phyloP scores from a whole-genome alignment of 1,140 invertebrate species.

The Formica selysi region DNA sequence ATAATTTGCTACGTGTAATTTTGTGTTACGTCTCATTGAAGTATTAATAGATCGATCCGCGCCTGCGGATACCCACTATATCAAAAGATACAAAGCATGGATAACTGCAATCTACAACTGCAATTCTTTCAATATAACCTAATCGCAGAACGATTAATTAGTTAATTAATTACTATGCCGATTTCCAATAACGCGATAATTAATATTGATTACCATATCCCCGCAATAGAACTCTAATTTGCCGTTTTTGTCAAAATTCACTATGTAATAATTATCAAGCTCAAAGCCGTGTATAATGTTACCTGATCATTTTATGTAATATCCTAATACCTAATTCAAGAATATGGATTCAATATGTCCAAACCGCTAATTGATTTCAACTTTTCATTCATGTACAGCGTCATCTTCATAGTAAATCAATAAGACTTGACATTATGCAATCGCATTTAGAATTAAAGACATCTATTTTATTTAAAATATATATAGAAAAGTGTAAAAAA shows the following conservation, averaged over 20 bases:
- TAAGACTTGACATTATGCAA: background rate
- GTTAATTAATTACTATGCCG: constrained; percentile 49
- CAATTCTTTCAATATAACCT: constrained; percentile 31
- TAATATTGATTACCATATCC: constrained; percentile 48
- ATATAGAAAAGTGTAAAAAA: constrained; percentile 13
- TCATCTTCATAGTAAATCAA: background rate
- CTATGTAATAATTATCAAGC: constrained; percentile 39
- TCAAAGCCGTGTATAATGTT: constrained; percentile 45
- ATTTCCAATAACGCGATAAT: constrained; percentile 46
- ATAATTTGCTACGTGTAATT: constrained; percentile 47
- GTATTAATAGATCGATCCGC: constrained; percentile 39
- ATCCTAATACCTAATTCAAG: constrained; percentile 3
- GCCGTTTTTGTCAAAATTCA: constrained; percentile 53
- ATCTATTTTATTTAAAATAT: background rate
- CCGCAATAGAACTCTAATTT: constrained; percentile 31
- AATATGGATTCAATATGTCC: background rate
- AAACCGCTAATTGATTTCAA: constrained; percentile 4
- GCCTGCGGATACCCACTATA: background rate
- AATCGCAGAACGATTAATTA: constrained; percentile 43
- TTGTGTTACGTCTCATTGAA: constrained; percentile 22
- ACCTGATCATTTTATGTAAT: constrained; percentile 36
- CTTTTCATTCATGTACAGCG: background rate
- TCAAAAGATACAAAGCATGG: constrained; percentile 11
- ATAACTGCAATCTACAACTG: too few relatives aligned
- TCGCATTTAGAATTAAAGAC: background rate